Percentiles rank a stretch among this genome's conserved stretches.
These are phyloP conservation scores for Ephialtes manifestator DNA, from an alignment of 2,888 invertebrate species.

Conservation along the genomic window DNA sequence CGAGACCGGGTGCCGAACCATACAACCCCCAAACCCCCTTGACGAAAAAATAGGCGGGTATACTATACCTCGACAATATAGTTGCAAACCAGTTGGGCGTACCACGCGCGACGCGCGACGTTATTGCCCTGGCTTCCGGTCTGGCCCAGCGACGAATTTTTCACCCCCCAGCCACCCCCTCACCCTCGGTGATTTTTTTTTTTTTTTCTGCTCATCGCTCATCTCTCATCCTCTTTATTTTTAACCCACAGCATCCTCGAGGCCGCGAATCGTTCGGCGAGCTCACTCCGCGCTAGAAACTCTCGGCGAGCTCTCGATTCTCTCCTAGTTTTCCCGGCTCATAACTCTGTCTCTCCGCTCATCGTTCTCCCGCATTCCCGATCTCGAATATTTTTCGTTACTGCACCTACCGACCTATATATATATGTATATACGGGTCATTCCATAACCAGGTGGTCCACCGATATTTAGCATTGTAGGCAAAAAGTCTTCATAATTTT, in stretches of 20 bases:
- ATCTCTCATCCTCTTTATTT: slow-evolving; percentile 57
- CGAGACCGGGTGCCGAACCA: slow-evolving; percentile 43
- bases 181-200: slow-evolving; percentile 25
- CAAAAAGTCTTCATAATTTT: too few species aligned
- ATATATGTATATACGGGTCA: not conserved
- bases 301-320: slow-evolving; percentile 49
- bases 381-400: slow-evolving; percentile 51
- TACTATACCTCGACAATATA: slow-evolving; percentile 59
- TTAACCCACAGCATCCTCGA: slow-evolving; percentile 54
- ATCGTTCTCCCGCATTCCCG: slow-evolving; percentile 51
- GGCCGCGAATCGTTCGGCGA: slow-evolving; percentile 24
- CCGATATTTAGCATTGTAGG: too few species aligned
- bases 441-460: too few species aligned
- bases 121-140: slow-evolving; percentile 68
- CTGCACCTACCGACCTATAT: slow-evolving; percentile 8
- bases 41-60: slow-evolving; percentile 15
- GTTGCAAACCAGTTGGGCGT: slow-evolving; percentile 66
- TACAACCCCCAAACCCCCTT: slow-evolving; percentile 2
- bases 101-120: slow-evolving; percentile 52
- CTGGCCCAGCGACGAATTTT: slow-evolving; percentile 56
- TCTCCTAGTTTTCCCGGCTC: slow-evolving; percentile 51
- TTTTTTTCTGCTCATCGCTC: slow-evolving; percentile 59
- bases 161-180: slow-evolving; percentile 6
- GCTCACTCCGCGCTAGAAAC: slow-evolving; percentile 17
- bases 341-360: slow-evolving; percentile 53